phyloP scores from a whole-genome alignment of 2,113 vertebrate species.

The Dipodomys spectabilis region DNA sequence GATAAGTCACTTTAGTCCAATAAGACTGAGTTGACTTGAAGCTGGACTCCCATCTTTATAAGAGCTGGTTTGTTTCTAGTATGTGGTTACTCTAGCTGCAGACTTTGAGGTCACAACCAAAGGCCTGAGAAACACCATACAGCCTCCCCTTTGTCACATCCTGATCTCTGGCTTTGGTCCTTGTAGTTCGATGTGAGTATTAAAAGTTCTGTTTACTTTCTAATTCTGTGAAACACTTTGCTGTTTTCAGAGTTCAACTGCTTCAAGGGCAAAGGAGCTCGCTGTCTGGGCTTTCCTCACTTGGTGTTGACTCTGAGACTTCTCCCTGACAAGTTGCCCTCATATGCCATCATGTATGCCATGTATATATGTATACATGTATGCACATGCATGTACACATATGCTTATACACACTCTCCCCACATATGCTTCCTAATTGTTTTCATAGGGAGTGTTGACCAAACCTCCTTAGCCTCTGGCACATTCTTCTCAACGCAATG shows the following conservation, averaged over 20 bases:
- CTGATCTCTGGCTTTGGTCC: background rate
- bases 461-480: background rate
- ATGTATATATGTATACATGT: background rate
- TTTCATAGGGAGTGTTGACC: background rate
- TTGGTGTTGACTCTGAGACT: background rate
- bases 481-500: background rate
- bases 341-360: background rate
- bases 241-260: background rate
- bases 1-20: background rate
- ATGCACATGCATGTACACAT: background rate
- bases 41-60: background rate
- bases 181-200: background rate
- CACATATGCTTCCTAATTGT: background rate
- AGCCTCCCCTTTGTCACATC: background rate
- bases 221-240: background rate
- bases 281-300: background rate
- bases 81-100: background rate
- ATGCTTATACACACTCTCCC: no score
- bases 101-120: background rate
- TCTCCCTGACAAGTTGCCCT: background rate
- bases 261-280: conserved; percentile 2
- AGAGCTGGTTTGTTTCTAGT: background rate
- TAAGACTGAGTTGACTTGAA: background rate
- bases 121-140: background rate
- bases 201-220: background rate